These are phyloP conservation scores for Mylabris sibirica DNA, from an alignment of 2,888 invertebrate species.

Conservation along the genomic window DNA sequence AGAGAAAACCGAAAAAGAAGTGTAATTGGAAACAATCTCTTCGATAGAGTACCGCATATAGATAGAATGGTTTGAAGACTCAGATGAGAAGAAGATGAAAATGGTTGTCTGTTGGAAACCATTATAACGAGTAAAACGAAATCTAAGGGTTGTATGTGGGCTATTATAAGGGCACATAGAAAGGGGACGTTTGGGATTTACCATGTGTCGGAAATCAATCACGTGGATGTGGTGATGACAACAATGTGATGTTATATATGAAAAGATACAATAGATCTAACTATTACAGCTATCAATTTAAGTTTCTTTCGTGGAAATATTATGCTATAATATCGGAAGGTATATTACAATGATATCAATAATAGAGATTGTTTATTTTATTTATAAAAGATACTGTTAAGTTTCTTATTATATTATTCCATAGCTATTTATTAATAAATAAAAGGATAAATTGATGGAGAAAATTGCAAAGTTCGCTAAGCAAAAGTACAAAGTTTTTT, in stretches of 20 bases:
- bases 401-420: background rate
- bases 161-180: conserved; percentile 29
- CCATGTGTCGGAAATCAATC: conserved; percentile 52
- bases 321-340: background rate
- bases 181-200: conserved; percentile 42
- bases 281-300: conserved; percentile 38
- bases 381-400: background rate
- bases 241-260: conserved; percentile 40
- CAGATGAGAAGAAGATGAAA: conserved; percentile 10
- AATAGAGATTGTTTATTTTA: background rate
- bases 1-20: conserved; percentile 16
- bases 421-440: background rate
- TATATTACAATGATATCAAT: background rate
- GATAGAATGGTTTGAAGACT: conserved; percentile 9
- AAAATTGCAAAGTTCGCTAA: background rate
- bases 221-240: conserved; percentile 49
- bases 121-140: conserved; percentile 15
- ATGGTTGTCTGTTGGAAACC: conserved; percentile 17
- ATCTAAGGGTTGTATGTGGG: conserved; percentile 16
- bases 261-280: conserved; percentile 46
- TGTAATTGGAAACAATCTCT: conserved; percentile 16
- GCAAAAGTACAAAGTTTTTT: too few relatives aligned
- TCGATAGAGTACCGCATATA: conserved; percentile 11
- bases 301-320: conserved; percentile 3
- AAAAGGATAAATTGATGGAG: background rate